Conservation (phyloP, 2,797 vertebrate species). For the Eutrigla gurnardus region DNA sequence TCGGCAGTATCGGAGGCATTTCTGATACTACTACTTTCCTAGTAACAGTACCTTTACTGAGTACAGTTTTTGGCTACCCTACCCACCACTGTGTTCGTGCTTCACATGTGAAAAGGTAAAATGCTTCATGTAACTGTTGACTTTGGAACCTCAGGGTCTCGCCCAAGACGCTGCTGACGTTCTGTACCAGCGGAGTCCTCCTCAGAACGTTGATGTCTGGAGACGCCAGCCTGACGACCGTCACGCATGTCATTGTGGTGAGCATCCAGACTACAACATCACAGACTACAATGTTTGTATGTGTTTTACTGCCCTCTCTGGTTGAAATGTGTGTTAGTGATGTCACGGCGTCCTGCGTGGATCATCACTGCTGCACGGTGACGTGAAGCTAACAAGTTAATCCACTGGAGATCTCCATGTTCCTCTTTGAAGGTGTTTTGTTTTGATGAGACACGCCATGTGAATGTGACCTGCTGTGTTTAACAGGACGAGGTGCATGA, state of each 20-base stretch:
- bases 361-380: neutral
- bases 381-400: neutral
- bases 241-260: constrained; percentile 97
- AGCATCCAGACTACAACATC: constrained; percentile 21
- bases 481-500: constrained; percentile 96
- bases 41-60: no score
- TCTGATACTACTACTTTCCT: no score
- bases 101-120: neutral
- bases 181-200: constrained; percentile 94
- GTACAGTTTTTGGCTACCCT: no score
- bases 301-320: neutral
- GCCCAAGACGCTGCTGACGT: constrained; percentile 94
- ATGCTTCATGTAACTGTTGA: constrained; percentile 10
- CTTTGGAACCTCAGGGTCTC: constrained; percentile 86
- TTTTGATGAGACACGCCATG: neutral
- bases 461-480: constrained; percentile 30
- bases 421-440: neutral
- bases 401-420: neutral
- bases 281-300: neutral
- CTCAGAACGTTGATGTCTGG: constrained; percentile 94
- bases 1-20: no score
- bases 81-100: neutral
- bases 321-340: neutral
- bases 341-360: neutral
- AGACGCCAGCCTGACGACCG: constrained; percentile 86